Base-by-base conservation (phyloP, 2,888 invertebrate genomes). In the Cosmia trapezina region DNA sequence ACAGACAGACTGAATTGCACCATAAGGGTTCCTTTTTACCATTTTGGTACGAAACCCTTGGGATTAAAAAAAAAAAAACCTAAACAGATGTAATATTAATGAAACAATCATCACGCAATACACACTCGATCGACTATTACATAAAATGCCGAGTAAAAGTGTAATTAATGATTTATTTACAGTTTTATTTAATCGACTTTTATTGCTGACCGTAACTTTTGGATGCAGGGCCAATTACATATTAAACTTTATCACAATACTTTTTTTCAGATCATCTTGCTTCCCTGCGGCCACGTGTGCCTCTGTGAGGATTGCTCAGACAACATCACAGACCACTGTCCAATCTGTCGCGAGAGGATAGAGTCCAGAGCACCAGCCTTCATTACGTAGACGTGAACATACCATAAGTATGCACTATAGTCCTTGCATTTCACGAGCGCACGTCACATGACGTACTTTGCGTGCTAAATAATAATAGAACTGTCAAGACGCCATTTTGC, bases 211-310 rank as follows among this genome's bases (percentile, higher is more conserved):
- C n/a, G n/a, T 63, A 47, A 33, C 0, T 45, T 12, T 28, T 8
- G 19, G 47, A 19, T 28, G 28, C 3, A 28, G 28, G 28, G 47
- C 14, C 8, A 37, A n/a, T n/a, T 45, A 47, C 12, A 2, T 22
- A 28, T 43, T 41, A 12, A 28, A 45, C 11, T 1, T 28, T 6
- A 70, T n/a, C 12, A 12, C 11, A 70, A 43, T 62, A 14, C 8
- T 9, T 17, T 33, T 47, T 64, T 64, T 1, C 92, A 97, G 97
- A 97, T 98, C 56, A 98, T 99, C 86, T 93, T 99, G 69, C 93
- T 99, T 78, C 98, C 98, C 0, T 99, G 99, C 92, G 99, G 99
- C 0, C 99, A 99, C 91, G 98, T 99, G 9, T 98, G 98, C 88
- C 94, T 99, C 45, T 99, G 99, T 90, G 98, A 98, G 91, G 98